Evolutionary conservation across 1,140 invertebrate species (phyloP).

Genomic region (Diabrotica undecimpunctata): DNA sequence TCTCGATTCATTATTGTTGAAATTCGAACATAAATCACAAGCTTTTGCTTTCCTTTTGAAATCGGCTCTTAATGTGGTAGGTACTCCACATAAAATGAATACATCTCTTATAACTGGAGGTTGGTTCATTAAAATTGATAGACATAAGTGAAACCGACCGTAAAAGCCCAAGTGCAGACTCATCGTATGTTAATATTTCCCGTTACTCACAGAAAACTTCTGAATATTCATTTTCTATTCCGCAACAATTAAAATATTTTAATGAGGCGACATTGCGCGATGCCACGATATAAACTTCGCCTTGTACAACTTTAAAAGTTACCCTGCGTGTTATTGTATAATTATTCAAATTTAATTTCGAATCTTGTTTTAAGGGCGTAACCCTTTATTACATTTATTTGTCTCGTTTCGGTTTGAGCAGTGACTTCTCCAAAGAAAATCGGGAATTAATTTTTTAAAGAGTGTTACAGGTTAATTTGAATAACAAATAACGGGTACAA

Average conservation of each 20-base stretch:
- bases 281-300: conserved; percentile 21
- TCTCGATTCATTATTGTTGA: no score
- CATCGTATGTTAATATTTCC: conserved; percentile 10
- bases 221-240: conserved; percentile 42
- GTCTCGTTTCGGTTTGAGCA: neutral
- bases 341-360: conserved; percentile 39
- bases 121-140: conserved; percentile 14
- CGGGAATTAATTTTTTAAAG: no score
- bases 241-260: conserved; percentile 42
- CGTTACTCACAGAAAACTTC: conserved; percentile 18
- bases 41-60: conserved; percentile 17
- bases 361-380: conserved; percentile 21
- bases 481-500: no score
- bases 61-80: conserved; percentile 1
- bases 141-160: conserved; percentile 9
- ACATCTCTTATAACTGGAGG: neutral
- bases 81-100: neutral
- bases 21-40: no score
- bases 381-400: conserved; percentile 15
- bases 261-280: conserved; percentile 36
- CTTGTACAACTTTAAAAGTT: conserved; percentile 36
- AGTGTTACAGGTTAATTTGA: no score
- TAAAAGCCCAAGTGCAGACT: conserved; percentile 17
- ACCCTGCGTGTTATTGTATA: conserved; percentile 39
- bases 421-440: no score